Evolutionary conservation across 2,888 invertebrate genomes (phyloP), one percentile per base, ranked within the genome.

Genomic region (Orthonevra nobilis): DNA sequence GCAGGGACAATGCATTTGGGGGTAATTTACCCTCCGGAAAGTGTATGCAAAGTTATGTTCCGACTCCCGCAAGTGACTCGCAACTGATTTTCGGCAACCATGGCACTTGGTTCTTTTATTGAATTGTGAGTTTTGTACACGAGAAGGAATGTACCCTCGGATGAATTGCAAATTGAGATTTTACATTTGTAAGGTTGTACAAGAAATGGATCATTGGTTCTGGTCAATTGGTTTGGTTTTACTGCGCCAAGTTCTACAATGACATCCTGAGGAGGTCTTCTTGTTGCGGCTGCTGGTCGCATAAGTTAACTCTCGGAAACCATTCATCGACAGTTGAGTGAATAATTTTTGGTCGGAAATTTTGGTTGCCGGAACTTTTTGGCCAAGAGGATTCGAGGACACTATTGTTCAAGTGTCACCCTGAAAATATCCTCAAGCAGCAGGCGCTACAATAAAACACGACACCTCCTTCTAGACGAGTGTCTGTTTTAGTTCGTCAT

Each of bases 111-210:
- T 68, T 61, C 63, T 38, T 75, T 75, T 69, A 75, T 74, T 75
- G 69, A 75, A 69, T 75, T 75, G 63, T 75, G 63, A 69, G 28
- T 69, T 50, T 72, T 30, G 20, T 19, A 9, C 15, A 46, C 23
- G 23, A 5, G 19, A 38, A 38, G 23, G 66, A 46, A 52, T 46
- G 46, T 75, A 75, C 56, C 69, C 75, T 69, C 75, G 56, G 50
- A 75, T 75, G 75, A 69, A 75, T 75, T 75, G 69, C 63, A 75
- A 75, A 75, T 75, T 63, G 69, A 69, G 75, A 69, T 75, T 69
- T 75, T 69, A 75, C 50, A 69, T 69, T 75, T 75, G 63, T 63
- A 48, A 61, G 60, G 58, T 46, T 75, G 68, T 48, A 48, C 23
- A 54, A 63, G 75, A 75, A 69, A 75, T 69, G 69, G 69, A 63